Base-by-base conservation (phyloP, 2,888 invertebrate species). In the Hololepta plana region DNA sequence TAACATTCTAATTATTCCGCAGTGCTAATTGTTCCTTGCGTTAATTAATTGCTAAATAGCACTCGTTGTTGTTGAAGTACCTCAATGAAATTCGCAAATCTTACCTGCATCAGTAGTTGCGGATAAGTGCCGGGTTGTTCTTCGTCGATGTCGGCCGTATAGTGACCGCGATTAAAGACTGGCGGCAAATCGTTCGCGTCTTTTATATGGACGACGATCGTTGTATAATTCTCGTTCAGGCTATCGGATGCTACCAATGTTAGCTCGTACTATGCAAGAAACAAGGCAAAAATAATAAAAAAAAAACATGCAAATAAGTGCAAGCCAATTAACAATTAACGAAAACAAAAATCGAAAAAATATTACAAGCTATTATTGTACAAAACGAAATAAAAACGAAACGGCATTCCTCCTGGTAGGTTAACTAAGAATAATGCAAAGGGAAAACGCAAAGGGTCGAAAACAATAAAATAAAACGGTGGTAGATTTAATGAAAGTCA, bases 161-260 rank as follows among this genome's bases (percentile, higher is more conserved):
- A 84, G 30, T 67, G 54, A 38, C 70, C 66, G 48, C 70, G 63
- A 36, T 72, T 67, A 57, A 82, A 81, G 41, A 67, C 67, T 15
- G 90, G 90, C 27, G 87, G 80, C 45, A 87, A 67, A 59, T 90
- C 90, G 61, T 88, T 88, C 48, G 81, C 77, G 57, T 88, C 85
- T 42, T 75, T 70, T 41, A 85, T 68, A 49, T 73, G 69, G 44
- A 88, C 74, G 44, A 80, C 67, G 40, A 88, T 77, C 33, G 67
- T 71, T 40, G 85, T 85, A 43, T 70, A 71, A 62, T 80, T 82
- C 60, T 88, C 87, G 64, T 82, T 82, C 55, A 81, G 69, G 51
- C 84, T 82, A 60, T 84, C 81, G 37, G 87, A 84, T 34, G 82
- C 82, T 51, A 85, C 82, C 66, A 82, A 67, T 53, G 79, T 77